Evolutionary conservation across 1,140 invertebrate genomes (phyloP).

Genomic region (Pinna nobilis): DNA sequence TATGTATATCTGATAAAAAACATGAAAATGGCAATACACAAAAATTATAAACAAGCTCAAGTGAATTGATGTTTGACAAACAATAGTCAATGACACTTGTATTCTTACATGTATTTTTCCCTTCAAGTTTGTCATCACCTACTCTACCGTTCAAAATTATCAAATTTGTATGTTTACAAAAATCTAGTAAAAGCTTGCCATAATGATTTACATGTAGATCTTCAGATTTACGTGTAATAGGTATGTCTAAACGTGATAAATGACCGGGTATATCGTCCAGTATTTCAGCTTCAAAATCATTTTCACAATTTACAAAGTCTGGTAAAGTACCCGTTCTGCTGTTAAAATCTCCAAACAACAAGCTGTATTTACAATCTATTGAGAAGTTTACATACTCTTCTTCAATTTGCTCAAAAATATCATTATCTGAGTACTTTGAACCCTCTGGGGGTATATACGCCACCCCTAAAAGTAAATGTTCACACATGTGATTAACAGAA

Average conservation of each 20-base stretch:
- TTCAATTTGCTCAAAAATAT: slow-evolving; percentile 6
- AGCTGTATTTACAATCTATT: slow-evolving; percentile 3
- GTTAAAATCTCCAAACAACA: slow-evolving; percentile 8
- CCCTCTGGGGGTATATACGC: slow-evolving; percentile 1
- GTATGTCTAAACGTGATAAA: neutral
- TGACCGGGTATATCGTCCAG: neutral
- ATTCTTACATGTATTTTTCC: neutral
- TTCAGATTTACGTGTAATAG: neutral
- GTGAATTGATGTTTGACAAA: neutral
- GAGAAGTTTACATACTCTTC: slow-evolving; percentile 6
- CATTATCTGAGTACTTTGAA: slow-evolving; percentile 10
- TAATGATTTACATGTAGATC: slow-evolving; percentile 2
- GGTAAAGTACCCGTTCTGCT: no score
- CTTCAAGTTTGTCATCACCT: slow-evolving; percentile 3
- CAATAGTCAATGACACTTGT: no score
- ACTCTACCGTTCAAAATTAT: neutral
- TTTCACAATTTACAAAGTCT: slow-evolving; percentile 7
- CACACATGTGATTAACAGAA: neutral
- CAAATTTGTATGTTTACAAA: slow-evolving; percentile 3
- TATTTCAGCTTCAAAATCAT: neutral
- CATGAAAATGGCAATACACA: neutral
- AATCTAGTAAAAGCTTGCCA: neutral
- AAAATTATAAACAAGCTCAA: neutral
- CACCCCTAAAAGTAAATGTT: slow-evolving; percentile 6
- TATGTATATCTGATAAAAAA: slow-evolving; percentile 10